A percentile compares a stretch with the other conserved stretches of the same genome.
These are phyloP conservation scores for Sarcophaga peregrina DNA, from an alignment of 1,140 invertebrate genomes.

Conservation along the genomic window DNA sequence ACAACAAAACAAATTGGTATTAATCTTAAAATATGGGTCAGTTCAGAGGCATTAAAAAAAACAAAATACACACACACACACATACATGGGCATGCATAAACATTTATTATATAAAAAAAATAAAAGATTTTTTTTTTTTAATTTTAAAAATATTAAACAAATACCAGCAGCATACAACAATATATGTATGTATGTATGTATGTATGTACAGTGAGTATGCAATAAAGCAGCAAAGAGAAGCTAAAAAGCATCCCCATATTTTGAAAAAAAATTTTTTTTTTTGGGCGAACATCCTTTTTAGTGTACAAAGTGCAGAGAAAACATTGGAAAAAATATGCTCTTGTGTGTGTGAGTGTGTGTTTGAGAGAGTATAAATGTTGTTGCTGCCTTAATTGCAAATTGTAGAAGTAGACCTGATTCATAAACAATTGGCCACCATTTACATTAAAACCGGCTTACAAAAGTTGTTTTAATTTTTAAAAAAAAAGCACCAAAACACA, in stretches of 20 bases:
- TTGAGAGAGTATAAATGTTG: background rate
- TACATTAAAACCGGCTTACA: conserved; percentile 34
- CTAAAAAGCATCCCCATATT: background rate
- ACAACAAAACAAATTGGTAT: background rate
- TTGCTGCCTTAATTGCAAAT: conserved; percentile 22
- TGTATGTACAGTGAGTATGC: no score
- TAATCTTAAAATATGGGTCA: conserved; percentile 14
- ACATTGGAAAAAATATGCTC: background rate
- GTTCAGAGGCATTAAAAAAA: background rate
- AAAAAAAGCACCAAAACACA: background rate
- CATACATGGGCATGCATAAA: background rate
- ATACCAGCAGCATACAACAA: no score
- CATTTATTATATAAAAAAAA: conserved; percentile 5
- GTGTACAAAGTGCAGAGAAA: background rate
- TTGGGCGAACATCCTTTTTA: background rate
- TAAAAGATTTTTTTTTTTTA: background rate
- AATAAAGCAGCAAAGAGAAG: no score
- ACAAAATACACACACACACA: background rate
- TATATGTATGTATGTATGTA: no score
- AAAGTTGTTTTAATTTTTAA: conserved; percentile 33
- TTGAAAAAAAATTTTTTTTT: background rate
- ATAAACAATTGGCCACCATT: conserved; percentile 35
- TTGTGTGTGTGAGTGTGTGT: background rate
- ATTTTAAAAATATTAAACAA: no score
- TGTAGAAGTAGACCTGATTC: conserved; percentile 21